Evolutionary conservation across 2,797 vertebrate genomes (phyloP).

Genomic region (Paedocypris micromegethes): DNA sequence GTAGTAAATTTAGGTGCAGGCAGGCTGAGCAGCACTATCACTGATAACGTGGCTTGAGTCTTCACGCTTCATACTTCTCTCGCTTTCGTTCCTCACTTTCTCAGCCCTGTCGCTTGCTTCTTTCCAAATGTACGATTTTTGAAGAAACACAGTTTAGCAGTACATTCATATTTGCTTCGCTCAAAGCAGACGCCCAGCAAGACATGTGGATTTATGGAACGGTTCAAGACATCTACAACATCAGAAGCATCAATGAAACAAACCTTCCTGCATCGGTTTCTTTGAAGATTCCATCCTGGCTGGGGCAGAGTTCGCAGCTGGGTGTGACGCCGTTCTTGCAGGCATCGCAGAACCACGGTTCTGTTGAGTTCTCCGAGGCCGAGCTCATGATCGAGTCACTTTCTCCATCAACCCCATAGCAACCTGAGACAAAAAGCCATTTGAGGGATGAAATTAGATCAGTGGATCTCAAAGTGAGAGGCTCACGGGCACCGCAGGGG

Average conservation of each 20-base stretch:
- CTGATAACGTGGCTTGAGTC: slow-evolving; percentile 86
- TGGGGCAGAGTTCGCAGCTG: slow-evolving; percentile 95
- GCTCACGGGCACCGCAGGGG: too few relatives aligned
- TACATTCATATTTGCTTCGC: background rate
- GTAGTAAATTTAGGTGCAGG: slow-evolving; percentile 87
- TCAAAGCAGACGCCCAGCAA: background rate
- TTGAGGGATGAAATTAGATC: background rate
- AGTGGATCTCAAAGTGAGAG: too few relatives aligned
- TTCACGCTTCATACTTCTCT: slow-evolving; percentile 77
- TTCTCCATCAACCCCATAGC: slow-evolving; percentile 96
- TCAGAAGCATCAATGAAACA: slow-evolving; percentile 17
- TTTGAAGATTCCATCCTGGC: slow-evolving; percentile 99
- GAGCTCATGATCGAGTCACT: slow-evolving; percentile 99
- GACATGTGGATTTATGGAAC: too few relatives aligned
- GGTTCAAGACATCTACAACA: too few relatives aligned
- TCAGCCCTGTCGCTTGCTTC: slow-evolving; percentile 48
- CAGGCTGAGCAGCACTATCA: slow-evolving; percentile 84
- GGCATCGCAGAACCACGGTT: slow-evolving; percentile 98
- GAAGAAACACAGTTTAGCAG: slow-evolving; percentile 8
- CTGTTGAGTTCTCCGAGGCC: slow-evolving; percentile 96
- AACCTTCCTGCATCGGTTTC: slow-evolving; percentile 98
- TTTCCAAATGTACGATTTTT: slow-evolving; percentile 9
- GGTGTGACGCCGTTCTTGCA: slow-evolving; percentile 95
- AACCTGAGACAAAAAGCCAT: slow-evolving; percentile 69
- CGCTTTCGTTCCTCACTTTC: slow-evolving; percentile 54